phyloP scores from a whole-genome alignment of 2,797 vertebrate genomes.

The Clarias platycephalus region DNA sequence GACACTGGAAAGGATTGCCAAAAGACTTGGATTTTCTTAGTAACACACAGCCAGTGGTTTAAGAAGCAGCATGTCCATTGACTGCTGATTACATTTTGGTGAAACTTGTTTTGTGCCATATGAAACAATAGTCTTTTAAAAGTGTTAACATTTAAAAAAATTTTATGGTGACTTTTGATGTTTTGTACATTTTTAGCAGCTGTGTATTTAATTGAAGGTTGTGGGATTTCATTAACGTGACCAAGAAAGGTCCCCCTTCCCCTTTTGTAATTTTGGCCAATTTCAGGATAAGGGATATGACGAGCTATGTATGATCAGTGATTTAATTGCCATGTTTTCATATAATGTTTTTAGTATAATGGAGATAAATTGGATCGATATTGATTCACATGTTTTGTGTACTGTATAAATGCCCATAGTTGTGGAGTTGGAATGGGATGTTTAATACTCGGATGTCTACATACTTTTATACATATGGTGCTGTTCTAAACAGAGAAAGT shows the following conservation, averaged over 20 bases:
- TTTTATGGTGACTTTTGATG: neutral
- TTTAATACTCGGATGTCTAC: neutral
- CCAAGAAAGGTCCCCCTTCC: neutral
- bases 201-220: neutral
- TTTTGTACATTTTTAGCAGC: neutral
- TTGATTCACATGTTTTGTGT: neutral
- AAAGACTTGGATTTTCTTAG: neutral
- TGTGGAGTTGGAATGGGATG: neutral
- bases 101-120: neutral
- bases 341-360: neutral
- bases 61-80: neutral
- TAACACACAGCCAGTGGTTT: neutral
- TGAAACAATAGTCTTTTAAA: neutral
- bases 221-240: neutral
- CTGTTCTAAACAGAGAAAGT: neutral
- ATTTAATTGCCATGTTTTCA: neutral
- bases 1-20: neutral
- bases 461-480: neutral
- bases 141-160: neutral
- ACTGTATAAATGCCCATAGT: neutral
- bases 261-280: neutral
- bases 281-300: neutral
- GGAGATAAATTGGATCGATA: neutral
- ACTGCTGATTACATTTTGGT: slow-evolving; percentile 1
- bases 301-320: neutral